phyloP scores from a whole-genome alignment of 2,888 invertebrate genomes.

The Tiliacea citrago region DNA sequence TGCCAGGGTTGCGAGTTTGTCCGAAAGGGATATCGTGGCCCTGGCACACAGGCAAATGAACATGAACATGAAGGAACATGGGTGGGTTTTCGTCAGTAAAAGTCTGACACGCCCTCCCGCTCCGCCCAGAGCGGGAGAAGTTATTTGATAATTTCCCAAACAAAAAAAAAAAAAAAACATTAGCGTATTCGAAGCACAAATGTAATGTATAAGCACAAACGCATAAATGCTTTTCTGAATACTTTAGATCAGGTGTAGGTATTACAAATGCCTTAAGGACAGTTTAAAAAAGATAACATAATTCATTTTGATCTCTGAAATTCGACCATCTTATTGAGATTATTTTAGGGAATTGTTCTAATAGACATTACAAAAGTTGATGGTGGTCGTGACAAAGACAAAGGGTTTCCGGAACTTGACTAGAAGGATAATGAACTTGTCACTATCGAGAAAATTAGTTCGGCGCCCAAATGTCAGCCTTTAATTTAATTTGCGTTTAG shows the following conservation, averaged over 20 bases:
- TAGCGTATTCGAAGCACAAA: slow-evolving; percentile 30
- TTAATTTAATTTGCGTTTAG: slow-evolving; percentile 71
- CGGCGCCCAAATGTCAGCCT: slow-evolving; percentile 64
- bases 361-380: slow-evolving; percentile 46
- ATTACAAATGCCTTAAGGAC: slow-evolving; percentile 14
- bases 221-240: slow-evolving; percentile 20
- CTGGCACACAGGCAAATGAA: no score
- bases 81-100: no score
- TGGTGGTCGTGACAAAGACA: slow-evolving; percentile 61
- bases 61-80: no score
- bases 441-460: slow-evolving; percentile 70
- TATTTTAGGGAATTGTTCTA: not conserved
- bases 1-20: no score
- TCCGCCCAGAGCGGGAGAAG: no score
- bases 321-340: slow-evolving; percentile 14
- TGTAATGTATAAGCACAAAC: slow-evolving; percentile 46
- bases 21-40: no score
- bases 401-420: slow-evolving; percentile 63
- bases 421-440: slow-evolving; percentile 70
- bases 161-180: no score
- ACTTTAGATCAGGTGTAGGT: slow-evolving; percentile 23
- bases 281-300: not conserved
- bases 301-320: not conserved
- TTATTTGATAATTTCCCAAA: no score
- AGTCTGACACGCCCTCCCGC: no score